Conservation (phyloP, 2,797 vertebrate species). For the Chaetophractus vellerosus region DNA sequence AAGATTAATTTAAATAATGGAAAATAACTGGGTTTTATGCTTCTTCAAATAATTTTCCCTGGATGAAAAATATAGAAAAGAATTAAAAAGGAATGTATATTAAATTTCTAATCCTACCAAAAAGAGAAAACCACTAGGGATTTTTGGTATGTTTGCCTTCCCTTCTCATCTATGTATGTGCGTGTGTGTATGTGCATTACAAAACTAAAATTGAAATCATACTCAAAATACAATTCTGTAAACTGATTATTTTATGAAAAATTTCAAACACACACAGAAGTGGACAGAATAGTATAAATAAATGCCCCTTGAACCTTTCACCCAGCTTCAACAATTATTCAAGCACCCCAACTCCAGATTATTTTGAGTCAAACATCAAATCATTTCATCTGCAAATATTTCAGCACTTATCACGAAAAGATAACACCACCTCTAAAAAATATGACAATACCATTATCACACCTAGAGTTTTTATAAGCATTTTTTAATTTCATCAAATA, state of each 20-base stretch:
- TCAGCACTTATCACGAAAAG: neutral
- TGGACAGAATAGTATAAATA: constrained; percentile 24
- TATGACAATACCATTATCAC: neutral
- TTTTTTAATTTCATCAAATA: constrained; percentile 22
- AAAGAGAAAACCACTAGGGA: neutral
- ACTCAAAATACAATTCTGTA: constrained; percentile 48
- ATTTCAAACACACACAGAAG: constrained; percentile 36
- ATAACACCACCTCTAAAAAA: constrained; percentile 39
- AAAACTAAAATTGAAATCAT: constrained; percentile 62
- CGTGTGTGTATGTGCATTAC: neutral
- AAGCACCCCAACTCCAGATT: neutral
- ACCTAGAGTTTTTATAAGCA: constrained; percentile 24
- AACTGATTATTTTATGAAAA: constrained; percentile 48
- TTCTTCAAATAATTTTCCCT: neutral
- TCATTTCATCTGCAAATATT: constrained; percentile 26
- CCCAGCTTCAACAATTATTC: constrained; percentile 39
- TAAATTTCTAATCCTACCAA: neutral
- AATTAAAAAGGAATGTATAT: neutral
- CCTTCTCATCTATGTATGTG: neutral
- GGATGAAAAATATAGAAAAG: neutral
- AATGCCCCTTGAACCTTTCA: neutral
- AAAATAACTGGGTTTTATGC: neutral
- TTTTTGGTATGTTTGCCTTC: neutral
- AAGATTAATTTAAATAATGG: neutral
- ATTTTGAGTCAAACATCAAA: constrained; percentile 62